These are phyloP conservation scores for Chironomus striatipennis DNA, from an alignment of 1,140 invertebrate genomes.

Conservation along the genomic window DNA sequence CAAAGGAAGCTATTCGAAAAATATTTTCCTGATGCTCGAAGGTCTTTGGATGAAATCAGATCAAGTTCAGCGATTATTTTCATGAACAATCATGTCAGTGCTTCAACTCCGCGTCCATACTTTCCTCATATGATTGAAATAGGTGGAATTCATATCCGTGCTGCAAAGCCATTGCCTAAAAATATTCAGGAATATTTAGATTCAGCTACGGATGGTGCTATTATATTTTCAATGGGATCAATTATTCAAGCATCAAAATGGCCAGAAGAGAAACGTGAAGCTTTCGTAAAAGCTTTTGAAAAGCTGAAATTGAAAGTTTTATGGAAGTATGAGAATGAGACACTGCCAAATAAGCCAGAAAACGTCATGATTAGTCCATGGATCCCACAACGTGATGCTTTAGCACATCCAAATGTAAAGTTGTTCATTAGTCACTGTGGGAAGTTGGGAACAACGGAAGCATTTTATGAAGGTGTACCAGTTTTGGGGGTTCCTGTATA, in stretches of 20 bases:
- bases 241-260: constrained; percentile 29
- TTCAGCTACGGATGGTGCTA: constrained; percentile 33
- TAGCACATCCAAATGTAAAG: constrained; percentile 50
- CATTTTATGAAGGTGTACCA: constrained; percentile 45
- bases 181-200: constrained; percentile 31
- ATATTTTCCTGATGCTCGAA: background rate
- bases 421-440: constrained; percentile 62
- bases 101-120: constrained; percentile 28
- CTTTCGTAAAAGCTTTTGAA: constrained; percentile 36
- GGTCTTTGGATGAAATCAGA: background rate
- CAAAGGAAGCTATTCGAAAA: constrained; percentile 31
- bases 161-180: constrained; percentile 31
- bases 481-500: constrained; percentile 47
- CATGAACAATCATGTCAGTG: constrained; percentile 29
- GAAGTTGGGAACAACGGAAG: constrained; percentile 54
- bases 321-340: constrained; percentile 44
- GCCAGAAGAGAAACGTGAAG: constrained; percentile 33
- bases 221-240: constrained; percentile 37
- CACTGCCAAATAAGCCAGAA: constrained; percentile 33
- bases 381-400: constrained; percentile 53
- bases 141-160: constrained; percentile 31
- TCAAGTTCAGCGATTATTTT: constrained; percentile 4
- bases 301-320: constrained; percentile 41
- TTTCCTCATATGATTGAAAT: constrained; percentile 30
- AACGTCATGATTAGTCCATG: constrained; percentile 51